Evolutionary conservation across 1,140 invertebrate genomes (phyloP).

Genomic region (Lysiphlebus fabarum): DNA sequence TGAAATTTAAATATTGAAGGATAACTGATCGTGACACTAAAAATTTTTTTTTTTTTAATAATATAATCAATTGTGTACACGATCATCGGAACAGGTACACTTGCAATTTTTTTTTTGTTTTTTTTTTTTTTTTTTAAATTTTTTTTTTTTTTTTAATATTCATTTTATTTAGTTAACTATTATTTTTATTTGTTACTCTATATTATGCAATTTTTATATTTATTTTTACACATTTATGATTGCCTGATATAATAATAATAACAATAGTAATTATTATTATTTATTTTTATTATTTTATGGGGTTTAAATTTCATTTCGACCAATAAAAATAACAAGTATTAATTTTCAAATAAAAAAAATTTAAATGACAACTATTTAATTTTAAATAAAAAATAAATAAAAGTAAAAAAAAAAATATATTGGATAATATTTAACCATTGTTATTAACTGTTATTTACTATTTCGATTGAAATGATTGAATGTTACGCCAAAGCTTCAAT

Average conservation of each 20-base stretch:
- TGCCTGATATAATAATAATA: background rate
- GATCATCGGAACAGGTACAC: slow-evolving; percentile 10
- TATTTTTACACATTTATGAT: too few relatives aligned
- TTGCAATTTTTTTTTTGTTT: slow-evolving; percentile 5
- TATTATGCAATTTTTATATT: too few relatives aligned
- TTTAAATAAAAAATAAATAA: slow-evolving; percentile 8
- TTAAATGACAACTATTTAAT: background rate
- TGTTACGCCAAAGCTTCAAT: too few relatives aligned
- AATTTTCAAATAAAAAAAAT: too few relatives aligned
- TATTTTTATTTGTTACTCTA: too few relatives aligned
- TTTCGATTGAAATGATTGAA: too few relatives aligned
- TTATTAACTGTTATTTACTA: background rate
- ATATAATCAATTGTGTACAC: background rate
- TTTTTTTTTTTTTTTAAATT: background rate
- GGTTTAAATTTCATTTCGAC: too few relatives aligned
- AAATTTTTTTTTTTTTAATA: background rate
- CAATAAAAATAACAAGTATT: background rate
- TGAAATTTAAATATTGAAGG: too few relatives aligned
- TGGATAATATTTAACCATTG: background rate
- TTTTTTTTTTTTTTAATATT: background rate
- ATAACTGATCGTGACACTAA: too few relatives aligned
- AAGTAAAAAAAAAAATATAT: too few relatives aligned
- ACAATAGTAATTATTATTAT: slow-evolving; percentile 3
- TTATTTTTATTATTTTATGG: slow-evolving; percentile 4
- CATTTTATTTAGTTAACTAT: background rate